Percentiles rank a stretch among this genome's conserved stretches.
phyloP scores from a whole-genome alignment of 2,113 vertebrate species.

The Panthera tigris region DNA sequence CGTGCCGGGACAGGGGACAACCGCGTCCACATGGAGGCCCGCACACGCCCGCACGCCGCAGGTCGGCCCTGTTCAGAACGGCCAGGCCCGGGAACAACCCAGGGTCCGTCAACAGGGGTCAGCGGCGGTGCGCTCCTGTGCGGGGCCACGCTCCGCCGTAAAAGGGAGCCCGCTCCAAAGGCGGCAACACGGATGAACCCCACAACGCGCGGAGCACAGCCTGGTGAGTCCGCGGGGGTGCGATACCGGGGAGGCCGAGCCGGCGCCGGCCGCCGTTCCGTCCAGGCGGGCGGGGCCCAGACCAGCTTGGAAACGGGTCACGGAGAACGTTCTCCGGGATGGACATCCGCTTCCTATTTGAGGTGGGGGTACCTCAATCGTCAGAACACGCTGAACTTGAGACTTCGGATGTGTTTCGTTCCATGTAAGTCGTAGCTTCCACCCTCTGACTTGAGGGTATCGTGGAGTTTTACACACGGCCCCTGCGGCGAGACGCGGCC shows the following conservation, averaged over 20 bases:
- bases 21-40: not conserved
- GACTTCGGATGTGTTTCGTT: not conserved
- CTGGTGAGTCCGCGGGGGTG: not conserved
- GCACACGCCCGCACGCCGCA: rapidly evolving
- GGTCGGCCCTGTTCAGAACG: not conserved
- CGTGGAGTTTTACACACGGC: not conserved
- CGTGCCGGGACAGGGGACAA: not conserved
- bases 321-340: not conserved
- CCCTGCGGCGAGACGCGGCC: not conserved
- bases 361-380: not conserved
- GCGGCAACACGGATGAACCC: not conserved
- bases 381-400: not conserved
- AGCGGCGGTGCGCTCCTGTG: no score
- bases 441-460: not conserved
- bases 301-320: not conserved
- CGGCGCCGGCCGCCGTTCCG: not conserved
- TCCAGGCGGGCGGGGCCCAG: not conserved
- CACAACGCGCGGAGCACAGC: no score
- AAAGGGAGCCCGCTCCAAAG: not conserved
- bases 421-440: not conserved
- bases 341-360: not conserved
- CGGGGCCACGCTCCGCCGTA: not conserved
- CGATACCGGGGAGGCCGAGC: not conserved
- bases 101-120: rapidly evolving
- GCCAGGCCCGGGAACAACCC: not conserved